Evolutionary conservation across 2,797 vertebrate genomes (phyloP), one percentile per base, ranked within the genome.

Genomic region (Phyllotis vaccarum): DNA sequence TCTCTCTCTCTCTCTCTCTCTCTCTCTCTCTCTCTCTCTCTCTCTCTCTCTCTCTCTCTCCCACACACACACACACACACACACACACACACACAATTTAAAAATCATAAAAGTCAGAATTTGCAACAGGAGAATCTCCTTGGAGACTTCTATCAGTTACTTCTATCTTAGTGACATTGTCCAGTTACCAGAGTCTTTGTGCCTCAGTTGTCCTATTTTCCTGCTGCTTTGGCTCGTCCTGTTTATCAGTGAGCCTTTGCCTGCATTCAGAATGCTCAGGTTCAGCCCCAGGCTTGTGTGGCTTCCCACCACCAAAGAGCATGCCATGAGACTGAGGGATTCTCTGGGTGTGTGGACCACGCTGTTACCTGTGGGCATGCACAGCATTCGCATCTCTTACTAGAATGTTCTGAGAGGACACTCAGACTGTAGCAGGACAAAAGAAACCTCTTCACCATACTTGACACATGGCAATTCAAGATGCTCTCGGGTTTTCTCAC

Each of bases 211-310:
- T 40, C 46, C 10, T 68, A 79, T 93, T 95, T 64, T 92, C 58
- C 93, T 60, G 31, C 3, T 2, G 64, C 46, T 60, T 93, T 72
- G 89, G 37, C 74, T 92, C 90, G 91, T 75, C 83, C 75, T 81
- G 87, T 22, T 74, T 56, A 4, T 64, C 43, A 76, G 46, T 21
- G 29, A 62, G 75, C 2, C 60, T 78, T 56, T 70, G 58, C 58
- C 75, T 62, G n/a, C 46, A 12, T 86, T 83, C 11, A 86, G 40
- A 90, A 82, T 29, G 22, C 29, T 86, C 68, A 29, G 12, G 46
- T 37, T 37, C 49, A 46, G 60, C 40, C 5, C 75, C 70, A 16
- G 29, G 49, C n/a, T 81, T 6, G 22, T 0, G 3, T 72, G 82
- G 78, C 56, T 91, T 81, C 64, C 8, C 21, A 40, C 0, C 13